Evolutionary conservation across 2,888 invertebrate species (phyloP), one percentile per base, ranked within the genome.

Genomic region (Celastrina argiolus): DNA sequence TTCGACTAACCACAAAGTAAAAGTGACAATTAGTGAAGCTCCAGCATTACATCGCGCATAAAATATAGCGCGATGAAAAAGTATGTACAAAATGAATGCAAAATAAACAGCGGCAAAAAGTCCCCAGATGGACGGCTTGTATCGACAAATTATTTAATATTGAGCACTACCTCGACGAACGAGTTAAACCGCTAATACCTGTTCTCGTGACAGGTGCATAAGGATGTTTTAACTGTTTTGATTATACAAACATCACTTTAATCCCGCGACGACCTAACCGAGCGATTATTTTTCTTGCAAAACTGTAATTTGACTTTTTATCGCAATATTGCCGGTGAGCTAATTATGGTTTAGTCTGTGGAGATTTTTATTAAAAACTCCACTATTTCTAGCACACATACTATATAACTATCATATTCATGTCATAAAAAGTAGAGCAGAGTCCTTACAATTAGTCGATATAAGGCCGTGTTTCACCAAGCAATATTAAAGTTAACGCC

Each of bases 121-220:
- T 61, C 22, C 31, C 66, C 66, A 59, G 59, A 39, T 66, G 66
- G 41, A 42, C 42, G 59, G 14, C 31, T 31, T 42, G 41, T 59
- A 58, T 66, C 42, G 66, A 59, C 59, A 59, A 42, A 59, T 66
- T 42, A 42, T 41, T 59, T 42, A 65, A 65, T 42, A 65, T 34
- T 42, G 66, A 66, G 18, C 59, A 59, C 65, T 16, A 41, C 58
- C 66, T 28, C 58, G 34, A 5, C 42, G 58, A 58, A 66, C 66
- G 59, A 31, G 66, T 66, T 45, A 31, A 42, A 66, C 66, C 59
- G 42, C 58, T 59, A 59, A 31, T 42, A 59, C 42, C 66, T 42
- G 58, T 58, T 66, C 58, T 42, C 58, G 31, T 42, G 66, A 59
- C 66, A 66, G 66, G 66, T 66, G 61, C 61, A 61, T 36, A 39